Conservation (phyloP, 35 echinoderm and acorn worm species). For the Heliocidaris erythrogramma region DNA sequence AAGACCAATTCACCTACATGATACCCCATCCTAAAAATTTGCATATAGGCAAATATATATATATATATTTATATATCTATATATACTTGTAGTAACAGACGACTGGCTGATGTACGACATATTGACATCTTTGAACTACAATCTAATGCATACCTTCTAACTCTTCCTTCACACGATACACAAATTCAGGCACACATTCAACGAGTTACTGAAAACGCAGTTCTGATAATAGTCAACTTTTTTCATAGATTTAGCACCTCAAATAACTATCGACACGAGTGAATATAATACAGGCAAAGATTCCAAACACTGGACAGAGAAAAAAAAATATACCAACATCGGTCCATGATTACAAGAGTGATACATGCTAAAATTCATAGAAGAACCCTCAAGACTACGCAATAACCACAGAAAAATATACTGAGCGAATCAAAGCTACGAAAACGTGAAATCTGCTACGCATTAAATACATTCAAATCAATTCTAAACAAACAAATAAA, state of each 20-base stretch:
- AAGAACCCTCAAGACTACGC: background rate
- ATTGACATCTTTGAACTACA: background rate
- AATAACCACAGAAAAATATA: background rate
- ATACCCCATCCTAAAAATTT: background rate
- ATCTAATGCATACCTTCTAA: background rate
- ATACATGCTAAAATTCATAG: background rate
- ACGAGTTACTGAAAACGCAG: background rate
- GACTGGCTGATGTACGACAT: background rate
- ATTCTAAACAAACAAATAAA: background rate
- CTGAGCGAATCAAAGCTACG: background rate
- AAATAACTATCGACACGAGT: background rate
- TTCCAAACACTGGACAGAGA: background rate
- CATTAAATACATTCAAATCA: background rate
- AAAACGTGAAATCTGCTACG: background rate
- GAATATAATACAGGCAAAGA: slow-evolving; percentile 6
- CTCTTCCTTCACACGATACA: background rate
- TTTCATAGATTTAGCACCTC: background rate
- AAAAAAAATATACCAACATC: background rate
- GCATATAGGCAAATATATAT: slow-evolving; percentile 7
- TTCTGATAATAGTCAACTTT: background rate
- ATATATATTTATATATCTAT: slow-evolving; percentile 7
- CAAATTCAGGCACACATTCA: background rate
- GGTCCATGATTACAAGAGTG: background rate
- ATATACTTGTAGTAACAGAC: background rate
- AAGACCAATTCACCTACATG: background rate